Percentiles rank a stretch among this genome's conserved stretches.
phyloP scores from a whole-genome alignment of 2,113 vertebrate genomes.

The Cacatua alba region DNA sequence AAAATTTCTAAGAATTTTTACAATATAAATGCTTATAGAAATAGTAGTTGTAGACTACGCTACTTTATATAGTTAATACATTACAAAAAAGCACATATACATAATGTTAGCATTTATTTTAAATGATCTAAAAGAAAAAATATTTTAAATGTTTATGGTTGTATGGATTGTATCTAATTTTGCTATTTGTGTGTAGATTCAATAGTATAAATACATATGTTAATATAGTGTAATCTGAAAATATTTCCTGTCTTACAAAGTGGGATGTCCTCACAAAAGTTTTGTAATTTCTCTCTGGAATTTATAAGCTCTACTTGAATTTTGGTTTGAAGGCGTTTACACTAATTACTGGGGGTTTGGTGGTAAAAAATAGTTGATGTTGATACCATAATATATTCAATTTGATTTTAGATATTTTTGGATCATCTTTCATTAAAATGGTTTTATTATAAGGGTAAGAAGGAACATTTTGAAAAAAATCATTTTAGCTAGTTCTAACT shows the following conservation, averaged over 20 bases:
- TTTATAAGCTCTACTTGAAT: neutral
- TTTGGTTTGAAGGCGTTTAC: neutral
- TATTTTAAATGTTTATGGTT: neutral
- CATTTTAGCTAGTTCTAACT: neutral
- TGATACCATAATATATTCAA: neutral
- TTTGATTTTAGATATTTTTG: neutral
- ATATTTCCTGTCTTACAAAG: neutral
- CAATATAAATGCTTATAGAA: neutral
- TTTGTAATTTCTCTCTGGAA: neutral
- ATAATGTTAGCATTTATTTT: neutral
- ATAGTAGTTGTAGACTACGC: neutral
- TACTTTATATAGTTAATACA: neutral
- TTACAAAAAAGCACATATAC: neutral
- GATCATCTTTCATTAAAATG: neutral
- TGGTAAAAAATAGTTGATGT: neutral
- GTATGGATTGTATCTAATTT: neutral
- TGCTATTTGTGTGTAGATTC: neutral
- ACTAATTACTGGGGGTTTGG: neutral
- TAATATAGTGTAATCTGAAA: neutral
- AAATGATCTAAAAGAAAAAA: neutral
- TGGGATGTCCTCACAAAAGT: neutral
- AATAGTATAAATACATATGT: neutral
- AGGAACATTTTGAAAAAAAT: neutral
- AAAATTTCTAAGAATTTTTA: neutral
- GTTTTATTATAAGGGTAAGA: neutral